A percentile compares a stretch with the other conserved stretches of the same genome.
Evolutionary conservation across 2,113 vertebrate genomes (phyloP).

Genomic region (Protobothrops flavoviridis): DNA sequence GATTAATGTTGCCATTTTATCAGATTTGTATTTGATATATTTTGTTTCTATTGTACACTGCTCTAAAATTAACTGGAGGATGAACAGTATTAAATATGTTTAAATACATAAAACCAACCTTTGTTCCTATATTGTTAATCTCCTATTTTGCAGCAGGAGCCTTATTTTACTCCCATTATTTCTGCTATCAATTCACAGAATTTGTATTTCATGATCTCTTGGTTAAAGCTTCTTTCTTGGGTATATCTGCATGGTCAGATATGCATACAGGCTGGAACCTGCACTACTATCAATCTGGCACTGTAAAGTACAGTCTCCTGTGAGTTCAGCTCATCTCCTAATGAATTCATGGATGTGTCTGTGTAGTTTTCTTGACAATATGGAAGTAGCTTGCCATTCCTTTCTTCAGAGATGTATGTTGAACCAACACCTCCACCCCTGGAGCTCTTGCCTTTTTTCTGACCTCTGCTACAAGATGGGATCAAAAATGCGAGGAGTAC

Average conservation of each 20-base stretch:
- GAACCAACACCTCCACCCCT: not conserved
- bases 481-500: not conserved
- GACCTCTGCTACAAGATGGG: not conserved
- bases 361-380: not conserved
- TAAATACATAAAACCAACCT: not conserved
- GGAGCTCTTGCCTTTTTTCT: not conserved
- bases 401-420: not conserved
- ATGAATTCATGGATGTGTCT: not conserved
- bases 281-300: not conserved
- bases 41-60: not conserved
- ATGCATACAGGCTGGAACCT: not conserved
- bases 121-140: not conserved
- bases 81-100: not conserved
- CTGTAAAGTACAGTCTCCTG: not conserved
- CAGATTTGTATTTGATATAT: not conserved
- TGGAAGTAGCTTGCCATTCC: not conserved
- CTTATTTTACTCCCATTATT: not conserved
- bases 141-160: not conserved
- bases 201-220: not conserved
- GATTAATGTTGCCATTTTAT: not conserved
- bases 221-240: not conserved
- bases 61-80: not conserved
- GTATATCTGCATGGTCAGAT: not conserved
- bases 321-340: not conserved
- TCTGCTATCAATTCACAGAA: not conserved